Evolutionary conservation across 1,140 invertebrate genomes (phyloP).

Genomic region (Aplysia californica): DNA sequence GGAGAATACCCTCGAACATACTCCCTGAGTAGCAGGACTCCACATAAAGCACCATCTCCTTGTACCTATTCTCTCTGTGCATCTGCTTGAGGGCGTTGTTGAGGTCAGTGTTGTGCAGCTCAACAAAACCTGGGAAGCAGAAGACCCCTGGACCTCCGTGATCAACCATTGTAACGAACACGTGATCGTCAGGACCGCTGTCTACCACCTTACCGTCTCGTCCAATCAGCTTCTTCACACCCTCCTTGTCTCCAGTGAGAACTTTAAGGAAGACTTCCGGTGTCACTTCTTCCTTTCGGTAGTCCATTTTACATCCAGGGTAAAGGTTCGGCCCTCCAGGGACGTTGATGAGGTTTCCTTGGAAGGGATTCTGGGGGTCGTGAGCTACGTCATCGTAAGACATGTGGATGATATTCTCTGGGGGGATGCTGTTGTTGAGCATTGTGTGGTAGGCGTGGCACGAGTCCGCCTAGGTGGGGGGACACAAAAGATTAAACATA

Average conservation of each 20-base stretch:
- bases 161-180: neutral
- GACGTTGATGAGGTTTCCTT: neutral
- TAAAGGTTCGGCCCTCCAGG: neutral
- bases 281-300: neutral
- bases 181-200: neutral
- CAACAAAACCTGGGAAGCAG: neutral
- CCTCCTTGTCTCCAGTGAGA: neutral
- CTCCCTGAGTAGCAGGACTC: neutral
- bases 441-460: neutral
- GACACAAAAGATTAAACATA: no score
- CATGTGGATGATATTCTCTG: neutral
- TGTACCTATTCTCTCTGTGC: neutral
- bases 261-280: neutral
- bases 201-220: neutral
- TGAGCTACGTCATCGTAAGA: neutral
- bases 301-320: neutral
- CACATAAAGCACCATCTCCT: neutral
- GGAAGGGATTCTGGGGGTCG: neutral
- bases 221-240: neutral
- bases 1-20: neutral
- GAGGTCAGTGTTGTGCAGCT: neutral
- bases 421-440: neutral
- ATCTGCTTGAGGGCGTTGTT: neutral
- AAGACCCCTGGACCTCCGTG: neutral
- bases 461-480: neutral